Evolutionary conservation across 2,797 vertebrate species (phyloP).

Genomic region (Rhinoraja longicauda): DNA sequence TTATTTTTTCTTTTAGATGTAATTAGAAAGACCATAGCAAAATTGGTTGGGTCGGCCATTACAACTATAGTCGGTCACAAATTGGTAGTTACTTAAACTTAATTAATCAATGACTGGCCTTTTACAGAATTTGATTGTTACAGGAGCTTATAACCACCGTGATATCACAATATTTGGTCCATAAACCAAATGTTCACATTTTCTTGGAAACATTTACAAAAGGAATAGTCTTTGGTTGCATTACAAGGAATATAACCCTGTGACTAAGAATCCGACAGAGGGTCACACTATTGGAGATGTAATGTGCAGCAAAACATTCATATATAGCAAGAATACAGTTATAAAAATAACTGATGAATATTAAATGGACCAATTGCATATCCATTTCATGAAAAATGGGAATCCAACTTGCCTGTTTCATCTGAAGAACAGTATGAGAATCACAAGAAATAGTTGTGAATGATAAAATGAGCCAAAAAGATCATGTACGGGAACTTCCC

Average conservation of each 20-base stretch:
- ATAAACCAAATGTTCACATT: too few species aligned
- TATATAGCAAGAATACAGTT: not conserved
- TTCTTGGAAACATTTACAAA: too few species aligned
- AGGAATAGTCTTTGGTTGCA: not conserved
- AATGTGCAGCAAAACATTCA: not conserved
- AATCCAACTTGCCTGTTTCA: not conserved
- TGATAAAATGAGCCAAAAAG: not conserved
- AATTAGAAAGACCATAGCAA: not conserved
- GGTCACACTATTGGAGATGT: not conserved
- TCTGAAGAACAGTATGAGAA: not conserved
- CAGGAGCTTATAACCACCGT: not conserved
- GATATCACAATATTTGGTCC: not conserved
- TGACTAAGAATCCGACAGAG: not conserved
- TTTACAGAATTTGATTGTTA: not conserved
- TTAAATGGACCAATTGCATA: not conserved
- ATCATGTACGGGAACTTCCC: not conserved
- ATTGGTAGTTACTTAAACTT: not conserved
- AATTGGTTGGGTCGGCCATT: not conserved
- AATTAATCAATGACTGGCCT: not conserved
- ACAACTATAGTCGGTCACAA: not conserved
- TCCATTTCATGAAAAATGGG: not conserved
- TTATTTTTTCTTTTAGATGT: not conserved
- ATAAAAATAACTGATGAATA: not conserved
- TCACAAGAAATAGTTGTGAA: not conserved
- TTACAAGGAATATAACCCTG: too few species aligned